Conservation (phyloP, 2,113 vertebrate genomes). For the Dicerorhinus sumatrensis region DNA sequence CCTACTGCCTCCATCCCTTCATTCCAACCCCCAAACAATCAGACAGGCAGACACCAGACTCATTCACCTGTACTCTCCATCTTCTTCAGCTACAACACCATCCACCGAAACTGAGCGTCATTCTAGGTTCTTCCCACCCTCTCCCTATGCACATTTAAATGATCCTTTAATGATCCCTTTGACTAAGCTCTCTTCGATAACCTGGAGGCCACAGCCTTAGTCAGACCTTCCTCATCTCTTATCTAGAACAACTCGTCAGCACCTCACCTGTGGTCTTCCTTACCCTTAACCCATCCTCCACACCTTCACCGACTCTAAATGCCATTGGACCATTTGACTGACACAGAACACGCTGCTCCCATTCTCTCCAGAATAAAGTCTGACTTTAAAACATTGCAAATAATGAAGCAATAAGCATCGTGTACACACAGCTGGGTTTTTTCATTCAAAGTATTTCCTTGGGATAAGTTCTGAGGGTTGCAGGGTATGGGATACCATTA, state of each 20-base stretch:
- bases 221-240: background rate
- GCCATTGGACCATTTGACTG: background rate
- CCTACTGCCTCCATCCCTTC: rapidly evolving
- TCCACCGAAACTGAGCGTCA: background rate
- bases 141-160: background rate
- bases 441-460: background rate
- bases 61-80: background rate
- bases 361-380: background rate
- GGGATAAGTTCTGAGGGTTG: background rate
- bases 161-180: background rate
- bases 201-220: background rate
- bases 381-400: background rate
- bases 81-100: background rate
- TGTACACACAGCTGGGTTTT: background rate
- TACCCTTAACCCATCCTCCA: background rate
- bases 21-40: background rate
- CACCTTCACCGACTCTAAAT: background rate
- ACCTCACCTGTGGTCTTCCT: background rate
- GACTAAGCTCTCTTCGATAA: background rate
- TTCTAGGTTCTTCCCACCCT: background rate
- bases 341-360: too few species aligned
- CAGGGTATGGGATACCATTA: too few species aligned
- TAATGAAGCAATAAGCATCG: background rate
- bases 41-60: background rate
- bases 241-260: background rate